Base-by-base conservation (phyloP, 2,113 vertebrate genomes). In the Tragelaphus buxtoni region DNA sequence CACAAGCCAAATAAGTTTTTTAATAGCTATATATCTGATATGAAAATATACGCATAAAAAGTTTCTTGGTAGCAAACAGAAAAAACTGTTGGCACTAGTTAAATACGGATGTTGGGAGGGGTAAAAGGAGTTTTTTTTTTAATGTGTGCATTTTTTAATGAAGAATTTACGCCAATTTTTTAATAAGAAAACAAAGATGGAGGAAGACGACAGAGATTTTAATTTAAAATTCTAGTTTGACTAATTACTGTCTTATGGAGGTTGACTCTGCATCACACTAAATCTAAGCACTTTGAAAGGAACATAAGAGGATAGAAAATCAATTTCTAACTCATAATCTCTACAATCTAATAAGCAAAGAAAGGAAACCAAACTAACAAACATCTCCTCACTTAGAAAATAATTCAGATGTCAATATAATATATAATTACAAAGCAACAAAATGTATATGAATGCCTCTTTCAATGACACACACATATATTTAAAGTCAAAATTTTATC, bases 361-460 rank as follows among this genome's bases (percentile, higher is more conserved):
- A 96, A 96, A 83, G 7, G 16, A 94, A 97, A 96, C 24, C 22
- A 95, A 96, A 92, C 47, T 39, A 94, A 47, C 53, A 91, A 96
- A 90, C 7, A 80, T 12, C 16, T 65, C 3, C 30, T 86, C 32
- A 49, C 14, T 95, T 80, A 83, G 39, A 10, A 92, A 95, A 65
- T 90, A 79, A 61, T 90, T 84, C 58, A 95, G 88, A 83, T 79
- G n/a, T 82, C 80, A 95, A 74, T 28, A 83, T 2, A 91, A 72
- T 14, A 79, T 47, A 9, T 90, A 92, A 95, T 90, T 84, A 90
- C 17, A 95, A 42, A 32, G 11, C 32, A 76, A 96, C n/a, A 91
- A 74, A 83, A 91, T 47, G 30, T 7, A 63, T 45, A 69, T 2
- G 11, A 61, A 53, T 49, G 13, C 4, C 22, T 3, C 79, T 58